phyloP scores from a whole-genome alignment of 2,797 vertebrate species.

The Molothrus ater region DNA sequence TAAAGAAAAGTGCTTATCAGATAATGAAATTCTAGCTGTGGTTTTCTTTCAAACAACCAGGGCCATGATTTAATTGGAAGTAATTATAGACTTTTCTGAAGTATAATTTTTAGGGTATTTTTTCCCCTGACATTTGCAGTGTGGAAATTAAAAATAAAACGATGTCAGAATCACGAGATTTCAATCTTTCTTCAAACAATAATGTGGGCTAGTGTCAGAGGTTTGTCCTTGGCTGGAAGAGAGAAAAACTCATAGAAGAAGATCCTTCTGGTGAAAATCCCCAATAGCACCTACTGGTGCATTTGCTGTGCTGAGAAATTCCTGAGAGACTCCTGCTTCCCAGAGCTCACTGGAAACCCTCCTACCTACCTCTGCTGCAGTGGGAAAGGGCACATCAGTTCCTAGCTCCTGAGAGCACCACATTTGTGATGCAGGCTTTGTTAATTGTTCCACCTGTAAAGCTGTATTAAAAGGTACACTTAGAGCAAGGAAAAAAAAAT shows the following conservation, averaged over 20 bases:
- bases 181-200: conserved; percentile 66
- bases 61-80: conserved; percentile 71
- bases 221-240: conserved; percentile 56
- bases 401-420: neutral
- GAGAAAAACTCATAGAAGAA: conserved; percentile 18
- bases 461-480: neutral
- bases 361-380: neutral
- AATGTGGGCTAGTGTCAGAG: conserved; percentile 63
- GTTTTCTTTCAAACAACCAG: conserved; percentile 71
- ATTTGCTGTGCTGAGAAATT: neutral
- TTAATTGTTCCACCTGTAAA: neutral
- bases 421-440: neutral
- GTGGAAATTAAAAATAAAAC: conserved; percentile 70
- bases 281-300: neutral
- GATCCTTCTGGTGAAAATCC: neutral
- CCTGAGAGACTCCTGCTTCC: conserved; percentile 2
- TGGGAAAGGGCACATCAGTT: conserved; percentile 6
- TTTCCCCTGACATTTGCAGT: conserved; percentile 70
- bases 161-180: conserved; percentile 64
- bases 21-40: conserved; percentile 72
- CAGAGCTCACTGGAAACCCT: neutral
- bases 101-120: conserved; percentile 73
- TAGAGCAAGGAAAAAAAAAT: neutral
- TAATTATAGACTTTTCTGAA: conserved; percentile 75
- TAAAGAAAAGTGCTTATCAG: conserved; percentile 63